Base-by-base conservation (phyloP, 2,113 vertebrate genomes). In the Propithecus coquereli region DNA sequence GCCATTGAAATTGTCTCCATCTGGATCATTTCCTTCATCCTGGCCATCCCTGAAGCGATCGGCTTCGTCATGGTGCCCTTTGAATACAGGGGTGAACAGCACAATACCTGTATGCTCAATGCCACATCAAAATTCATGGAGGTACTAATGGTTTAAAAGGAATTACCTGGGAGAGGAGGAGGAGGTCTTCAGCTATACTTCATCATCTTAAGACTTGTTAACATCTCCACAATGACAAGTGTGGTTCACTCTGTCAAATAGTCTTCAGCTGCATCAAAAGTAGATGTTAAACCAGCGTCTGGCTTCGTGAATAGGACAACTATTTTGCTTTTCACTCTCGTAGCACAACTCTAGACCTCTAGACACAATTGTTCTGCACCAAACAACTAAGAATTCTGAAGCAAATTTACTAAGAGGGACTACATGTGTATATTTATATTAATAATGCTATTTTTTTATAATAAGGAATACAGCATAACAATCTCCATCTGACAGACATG, bases 11-110 rank as follows among this genome's bases (percentile, higher is more conserved):
- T 99, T 37, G 94, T 99, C 90, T 98, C 98, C 93, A 99, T 99
- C 80, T 99, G 99, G 99, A 98, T 99, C 95, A 98, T 99, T 34
- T 99, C 99, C 13, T 98, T 99, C 85, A 87, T 99, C 76, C 97
- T 99, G 98, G 99, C 99, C 45, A 98, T 99, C 87, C 99, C 99
- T 1, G 99, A 99, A 97, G 99, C 99, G 0, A 97, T 99, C 0
- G 99, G 98, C 63, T 99, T 99, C 34, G 98, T 99, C 96, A 99
- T 99, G 30, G 87, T 99, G 87, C 70, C 80, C 32, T 99, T 99
- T 96, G 96, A 43, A 54, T 99, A 99, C 97, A 98, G 54, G 54
- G 99, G 99, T 79, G 73, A 96, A 59, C 97, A 95, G 50, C 85
- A 98, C 0, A 98, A 68, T 71, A 99, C 99, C 83, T 99, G 99